These are phyloP conservation scores for Nasonia vitripennis DNA, from an alignment of 1,140 invertebrate species.

Conservation along the genomic window DNA sequence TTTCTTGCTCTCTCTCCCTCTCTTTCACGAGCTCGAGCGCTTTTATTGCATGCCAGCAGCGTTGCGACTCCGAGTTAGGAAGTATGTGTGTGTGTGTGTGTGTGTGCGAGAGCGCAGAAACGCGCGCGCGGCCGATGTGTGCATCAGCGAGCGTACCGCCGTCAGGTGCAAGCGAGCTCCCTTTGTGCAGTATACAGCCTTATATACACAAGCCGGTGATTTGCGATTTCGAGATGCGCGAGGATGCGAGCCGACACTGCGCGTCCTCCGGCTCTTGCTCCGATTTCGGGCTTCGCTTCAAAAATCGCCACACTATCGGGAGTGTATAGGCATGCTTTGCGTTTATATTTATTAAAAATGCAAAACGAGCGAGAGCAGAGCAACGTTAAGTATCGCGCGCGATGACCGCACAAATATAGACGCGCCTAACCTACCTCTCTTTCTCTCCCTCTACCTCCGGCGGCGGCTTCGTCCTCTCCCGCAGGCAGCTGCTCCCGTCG, in stretches of 20 bases:
- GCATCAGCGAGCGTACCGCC: neutral
- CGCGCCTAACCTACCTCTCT: conserved; percentile 44
- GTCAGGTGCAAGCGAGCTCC: conserved; percentile 40
- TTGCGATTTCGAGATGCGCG: neutral
- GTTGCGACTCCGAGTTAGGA: neutral
- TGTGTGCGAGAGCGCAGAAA: neutral
- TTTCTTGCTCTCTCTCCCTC: conserved; percentile 13
- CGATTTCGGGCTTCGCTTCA: no score
- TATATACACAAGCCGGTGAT: neutral
- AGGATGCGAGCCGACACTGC: no score
- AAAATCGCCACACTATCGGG: no score
- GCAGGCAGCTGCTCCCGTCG: neutral
- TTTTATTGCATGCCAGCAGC: conserved; percentile 27
- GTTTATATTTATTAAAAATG: no score
- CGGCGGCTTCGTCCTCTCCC: neutral
- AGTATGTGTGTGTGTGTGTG: neutral
- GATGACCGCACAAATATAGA: neutral
- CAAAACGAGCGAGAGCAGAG: no score
- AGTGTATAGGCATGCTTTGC: no score
- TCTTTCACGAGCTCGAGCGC: neutral
- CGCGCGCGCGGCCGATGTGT: neutral
- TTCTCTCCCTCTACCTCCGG: neutral
- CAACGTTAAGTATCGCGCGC: neutral
- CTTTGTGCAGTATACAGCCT: conserved; percentile 11
- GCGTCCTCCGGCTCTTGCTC: no score